phyloP scores from a whole-genome alignment of 2,888 invertebrate genomes.

The Orchesella flavescens region DNA sequence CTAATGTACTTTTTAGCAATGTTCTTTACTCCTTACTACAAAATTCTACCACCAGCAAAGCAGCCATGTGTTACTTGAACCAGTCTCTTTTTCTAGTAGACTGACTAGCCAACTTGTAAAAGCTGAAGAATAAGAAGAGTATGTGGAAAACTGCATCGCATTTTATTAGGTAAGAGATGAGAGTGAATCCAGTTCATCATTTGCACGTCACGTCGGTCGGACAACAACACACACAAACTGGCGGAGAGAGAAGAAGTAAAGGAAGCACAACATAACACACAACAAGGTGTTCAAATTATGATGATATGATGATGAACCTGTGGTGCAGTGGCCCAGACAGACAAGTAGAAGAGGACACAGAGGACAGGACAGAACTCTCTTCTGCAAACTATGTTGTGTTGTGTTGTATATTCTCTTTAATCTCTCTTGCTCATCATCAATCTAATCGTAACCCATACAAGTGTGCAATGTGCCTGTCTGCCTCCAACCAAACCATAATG shows the following conservation, averaged over 20 bases:
- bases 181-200: conserved; percentile 42
- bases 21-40: no score
- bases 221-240: no score
- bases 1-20: no score
- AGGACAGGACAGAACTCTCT: not conserved
- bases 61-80: conserved; percentile 35
- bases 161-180: conserved; percentile 47
- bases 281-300: no score
- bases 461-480: no score
- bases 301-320: no score
- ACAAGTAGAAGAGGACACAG: not conserved
- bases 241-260: no score
- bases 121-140: not conserved
- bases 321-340: conserved; percentile 48
- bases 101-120: no score
- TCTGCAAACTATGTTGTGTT: not conserved
- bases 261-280: no score
- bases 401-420: conserved; percentile 5
- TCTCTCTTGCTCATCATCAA: conserved; percentile 1
- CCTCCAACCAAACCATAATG: no score
- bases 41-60: not conserved
- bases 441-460: no score
- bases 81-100: not conserved
- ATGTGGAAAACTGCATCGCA: conserved; percentile 25
- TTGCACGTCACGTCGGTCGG: conserved; percentile 8